Percentiles rank a stretch among this genome's conserved stretches.
These are phyloP conservation scores for Porites lutea DNA, from an alignment of 64 coral and sea anemone genomes.

Conservation along the genomic window DNA sequence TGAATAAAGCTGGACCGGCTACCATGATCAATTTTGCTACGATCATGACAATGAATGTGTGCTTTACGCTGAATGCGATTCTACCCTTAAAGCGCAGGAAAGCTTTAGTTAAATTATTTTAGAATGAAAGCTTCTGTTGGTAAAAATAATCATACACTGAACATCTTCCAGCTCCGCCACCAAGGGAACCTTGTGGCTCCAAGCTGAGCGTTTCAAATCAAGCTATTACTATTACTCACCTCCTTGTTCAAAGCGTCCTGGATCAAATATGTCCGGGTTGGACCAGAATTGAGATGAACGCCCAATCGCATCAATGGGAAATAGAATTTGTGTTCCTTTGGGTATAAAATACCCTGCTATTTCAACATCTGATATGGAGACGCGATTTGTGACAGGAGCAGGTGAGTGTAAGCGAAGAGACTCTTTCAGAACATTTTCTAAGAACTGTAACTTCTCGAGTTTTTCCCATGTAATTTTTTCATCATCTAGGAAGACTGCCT, in stretches of 20 bases:
- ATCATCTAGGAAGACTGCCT: background rate
- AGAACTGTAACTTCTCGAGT: slow-evolving; percentile 53
- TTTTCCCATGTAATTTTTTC: slow-evolving; percentile 47
- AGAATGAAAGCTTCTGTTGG: no score
- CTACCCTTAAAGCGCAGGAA: no score
- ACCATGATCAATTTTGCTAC: no score
- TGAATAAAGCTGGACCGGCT: no score
- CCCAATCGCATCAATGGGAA: slow-evolving; percentile 53
- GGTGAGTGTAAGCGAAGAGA: slow-evolving; percentile 76
- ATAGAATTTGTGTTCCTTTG: slow-evolving; percentile 13
- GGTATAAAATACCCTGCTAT: slow-evolving; percentile 74
- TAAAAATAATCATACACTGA: no score
- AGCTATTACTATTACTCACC: slow-evolving; percentile 6
- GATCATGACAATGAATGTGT: no score
- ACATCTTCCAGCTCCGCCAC: no score
- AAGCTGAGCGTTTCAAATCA: no score
- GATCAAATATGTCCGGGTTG: slow-evolving; percentile 69
- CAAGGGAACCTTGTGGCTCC: no score
- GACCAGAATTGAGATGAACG: slow-evolving; percentile 45
- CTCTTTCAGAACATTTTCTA: slow-evolving; percentile 75
- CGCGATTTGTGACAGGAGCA: background rate
- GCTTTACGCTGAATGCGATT: no score
- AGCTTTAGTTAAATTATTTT: no score
- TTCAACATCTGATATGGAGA: background rate
- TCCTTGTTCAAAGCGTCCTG: slow-evolving; percentile 58